These are phyloP conservation scores for Glyptemys insculpta DNA, from an alignment of 2,797 vertebrate species.

Conservation along the genomic window DNA sequence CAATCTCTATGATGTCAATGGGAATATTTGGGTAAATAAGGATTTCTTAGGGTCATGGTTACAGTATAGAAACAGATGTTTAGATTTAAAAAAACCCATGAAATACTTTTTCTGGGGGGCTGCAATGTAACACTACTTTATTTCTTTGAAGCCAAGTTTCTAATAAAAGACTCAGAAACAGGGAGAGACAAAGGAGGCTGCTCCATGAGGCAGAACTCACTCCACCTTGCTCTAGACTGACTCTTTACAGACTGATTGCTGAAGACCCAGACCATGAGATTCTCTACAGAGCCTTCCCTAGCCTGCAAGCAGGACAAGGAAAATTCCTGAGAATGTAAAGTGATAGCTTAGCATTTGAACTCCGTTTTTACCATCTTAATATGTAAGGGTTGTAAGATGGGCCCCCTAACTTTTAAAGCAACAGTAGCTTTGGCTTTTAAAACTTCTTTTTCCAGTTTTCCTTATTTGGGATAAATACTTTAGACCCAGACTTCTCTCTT, in stretches of 20 bases:
- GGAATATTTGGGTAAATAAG: neutral
- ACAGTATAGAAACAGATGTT: neutral
- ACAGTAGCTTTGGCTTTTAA: slow-evolving; percentile 16
- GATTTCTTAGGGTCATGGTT: neutral
- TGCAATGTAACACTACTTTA: neutral
- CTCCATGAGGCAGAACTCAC: no score
- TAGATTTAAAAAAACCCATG: neutral
- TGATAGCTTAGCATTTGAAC: neutral
- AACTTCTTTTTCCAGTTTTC: slow-evolving; percentile 33
- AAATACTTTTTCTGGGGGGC: neutral
- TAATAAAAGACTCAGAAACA: neutral
- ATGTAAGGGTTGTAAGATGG: neutral
- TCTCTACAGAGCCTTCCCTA: no score
- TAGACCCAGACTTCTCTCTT: slow-evolving; percentile 37
- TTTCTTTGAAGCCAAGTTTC: neutral
- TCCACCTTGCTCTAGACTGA: neutral
- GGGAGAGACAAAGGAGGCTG: neutral
- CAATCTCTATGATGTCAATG: neutral
- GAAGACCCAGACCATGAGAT: neutral
- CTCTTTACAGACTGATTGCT: neutral
- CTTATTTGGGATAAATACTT: slow-evolving; percentile 34
- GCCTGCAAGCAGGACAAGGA: no score
- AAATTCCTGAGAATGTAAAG: neutral
- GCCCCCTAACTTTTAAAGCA: slow-evolving; percentile 34
- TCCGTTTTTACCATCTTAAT: neutral